Base-by-base conservation (phyloP, 1,140 invertebrate genomes). In the Samia ricini region DNA sequence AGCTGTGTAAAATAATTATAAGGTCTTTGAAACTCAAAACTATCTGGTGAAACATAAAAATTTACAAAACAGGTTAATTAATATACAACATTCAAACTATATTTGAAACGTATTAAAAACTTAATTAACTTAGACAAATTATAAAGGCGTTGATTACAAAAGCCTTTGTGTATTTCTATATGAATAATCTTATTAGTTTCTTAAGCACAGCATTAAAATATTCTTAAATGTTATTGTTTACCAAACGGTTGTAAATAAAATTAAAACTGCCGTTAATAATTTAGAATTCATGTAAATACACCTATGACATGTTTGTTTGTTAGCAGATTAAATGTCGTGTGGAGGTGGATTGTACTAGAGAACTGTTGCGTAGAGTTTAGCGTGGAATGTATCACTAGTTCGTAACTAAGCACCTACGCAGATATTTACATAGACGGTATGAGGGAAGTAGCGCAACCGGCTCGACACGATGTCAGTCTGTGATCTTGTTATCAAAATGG, bases 361-460 rank as follows among this genome's bases (percentile, higher is more conserved):
- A 51, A 55, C 6, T 24, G 51, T 42, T 64, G 64, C 48, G 61
- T 61, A 57, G 64, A 60, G 67, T 71, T 60, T 36, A 48, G 22
- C 64, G 65, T 62, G 63, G 66, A 68, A 68, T 73, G 65, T 68
- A 50, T 58, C 33, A 60, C 63, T 63, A 58, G 60, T 6, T 26
- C n/a, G 15, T 49, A 51, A 24, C 33, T n/a, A n/a, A 61, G 60
- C 62, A 48, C 66, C 70, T 65, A 69, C 69, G 59, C 63, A 56
- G 36, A 52, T 4, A 23, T 36, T 57, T 60, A 58, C 42, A 48
- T 56, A 55, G 50, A 26, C 12, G 10, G n/a, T 29, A 59, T 57
- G 26, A 42, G 55, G 55, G 52, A 65, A 65, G 52, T 23, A 21
- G 18, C 15, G 22, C 26, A 62, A 62, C 10, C 1, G 33, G 10